Conservation (phyloP, 2,888 invertebrate genomes). For the Apamea monoglypha region DNA sequence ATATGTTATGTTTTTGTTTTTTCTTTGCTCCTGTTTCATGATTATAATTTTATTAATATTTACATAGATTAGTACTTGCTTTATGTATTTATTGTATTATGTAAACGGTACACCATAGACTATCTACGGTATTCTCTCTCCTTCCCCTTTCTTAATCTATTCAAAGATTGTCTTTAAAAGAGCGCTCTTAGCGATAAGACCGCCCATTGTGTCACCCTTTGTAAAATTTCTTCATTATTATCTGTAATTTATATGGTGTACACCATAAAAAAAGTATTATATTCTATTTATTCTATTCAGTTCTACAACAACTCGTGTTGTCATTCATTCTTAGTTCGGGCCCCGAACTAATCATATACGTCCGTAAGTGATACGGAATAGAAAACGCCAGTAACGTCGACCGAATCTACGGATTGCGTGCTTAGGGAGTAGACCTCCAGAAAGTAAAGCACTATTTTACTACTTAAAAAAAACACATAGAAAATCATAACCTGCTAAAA, state of each 20-base stretch:
- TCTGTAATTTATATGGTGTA: background rate
- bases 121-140: background rate
- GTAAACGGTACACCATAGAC: background rate
- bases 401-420: too few relatives aligned
- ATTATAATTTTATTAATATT: background rate
- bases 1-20: background rate
- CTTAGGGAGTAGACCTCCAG: background rate
- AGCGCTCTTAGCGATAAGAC: background rate
- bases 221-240: background rate
- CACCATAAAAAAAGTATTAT: background rate
- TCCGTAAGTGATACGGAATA: background rate
- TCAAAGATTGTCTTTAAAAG: background rate
- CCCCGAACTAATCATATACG: background rate
- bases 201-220: too few relatives aligned
- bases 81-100: background rate
- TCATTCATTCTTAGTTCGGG: too few relatives aligned
- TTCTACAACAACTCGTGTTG: background rate
- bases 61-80: background rate
- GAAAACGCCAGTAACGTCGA: background rate
- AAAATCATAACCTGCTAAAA: background rate
- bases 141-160: background rate
- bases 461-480: background rate
- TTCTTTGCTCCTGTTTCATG: background rate
- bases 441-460: background rate
- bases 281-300: background rate